These are phyloP conservation scores for Falco novaeseelandiae DNA, from an alignment of 2,797 vertebrate genomes.

Conservation along the genomic window DNA sequence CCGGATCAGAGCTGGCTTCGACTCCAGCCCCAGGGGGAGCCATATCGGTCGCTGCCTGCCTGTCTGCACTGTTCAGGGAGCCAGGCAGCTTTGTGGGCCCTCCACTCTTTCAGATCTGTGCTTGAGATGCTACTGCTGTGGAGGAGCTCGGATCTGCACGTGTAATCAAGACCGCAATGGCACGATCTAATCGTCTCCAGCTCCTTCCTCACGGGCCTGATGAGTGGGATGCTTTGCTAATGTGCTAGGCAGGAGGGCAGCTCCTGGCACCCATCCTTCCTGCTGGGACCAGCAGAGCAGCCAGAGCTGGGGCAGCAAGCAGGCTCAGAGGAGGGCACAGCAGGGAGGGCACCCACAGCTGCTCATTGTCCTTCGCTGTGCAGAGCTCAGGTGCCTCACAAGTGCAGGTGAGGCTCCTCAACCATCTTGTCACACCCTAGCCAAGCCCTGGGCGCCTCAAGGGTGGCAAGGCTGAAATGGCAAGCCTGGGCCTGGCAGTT, in stretches of 20 bases:
- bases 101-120: fast-evolving
- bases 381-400: background rate
- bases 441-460: fast-evolving
- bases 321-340: fast-evolving
- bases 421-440: fast-evolving
- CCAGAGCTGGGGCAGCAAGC: too few relatives aligned
- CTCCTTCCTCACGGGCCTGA: background rate
- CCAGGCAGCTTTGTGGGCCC: fast-evolving
- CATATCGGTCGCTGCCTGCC: background rate
- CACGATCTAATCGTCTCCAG: fast-evolving
- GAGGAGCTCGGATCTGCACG: background rate
- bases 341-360: fast-evolving
- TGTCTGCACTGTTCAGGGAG: fast-evolving
- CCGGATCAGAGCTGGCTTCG: background rate
- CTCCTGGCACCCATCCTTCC: background rate
- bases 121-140: fast-evolving
- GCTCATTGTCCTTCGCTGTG: fast-evolving
- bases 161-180: background rate
- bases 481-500: background rate
- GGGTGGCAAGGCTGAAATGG: background rate
- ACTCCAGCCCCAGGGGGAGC: background rate
- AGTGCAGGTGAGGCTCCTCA: background rate
- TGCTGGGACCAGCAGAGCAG: background rate
- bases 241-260: background rate
- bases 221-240: background rate